Base-by-base conservation (phyloP, 1,140 invertebrate species). In the Papilio aristodemus region DNA sequence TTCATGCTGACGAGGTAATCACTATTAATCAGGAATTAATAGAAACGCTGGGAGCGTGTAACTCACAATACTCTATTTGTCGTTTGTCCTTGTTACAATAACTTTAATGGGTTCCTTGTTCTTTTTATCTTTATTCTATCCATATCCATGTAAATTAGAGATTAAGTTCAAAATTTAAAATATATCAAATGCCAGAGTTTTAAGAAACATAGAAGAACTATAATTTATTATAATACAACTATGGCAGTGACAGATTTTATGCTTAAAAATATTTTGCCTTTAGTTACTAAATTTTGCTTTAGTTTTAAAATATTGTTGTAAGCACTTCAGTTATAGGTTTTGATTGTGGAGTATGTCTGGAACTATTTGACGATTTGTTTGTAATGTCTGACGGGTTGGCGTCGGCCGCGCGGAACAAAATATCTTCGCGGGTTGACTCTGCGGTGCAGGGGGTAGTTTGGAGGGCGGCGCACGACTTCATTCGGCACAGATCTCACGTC, bases 401-500 rank as follows among this genome's bases (percentile, higher is more conserved):
- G 81, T 36, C 80, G 75, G 54, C 80, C 78, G 11, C 74, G 74
- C 4, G 22, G n/a, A 39, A 32, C 11, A 4, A 5, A 3, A 27
- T 43, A 43, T 14, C 43, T 32, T 32, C 71, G 71, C 17, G 32
- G 64, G 68, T 57, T 43, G 22, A 57, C 37, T n/a, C 60, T 50
- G 13, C 67, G 60, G 54, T 38, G 13, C n/a, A 13, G 1, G 5
- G 50, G 36, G 14, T 17, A 11, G 19, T 27, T 43, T 9, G 14
- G 11, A n/a, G 78, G 76, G 7, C 75, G 75, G 1, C 84, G 77
- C 41, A 73, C 67, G 17, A 79, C 79, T 0, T 77, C 80, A 43
- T 83, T 87, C 4, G 86, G 87, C 14, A 87, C 84, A 2, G 77
- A 77, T 54, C 77, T 73, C n/a, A 86, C 72, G 38, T 78, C 71